Base-by-base conservation (phyloP, 2,797 vertebrate genomes). In the Australoheros facetus region DNA sequence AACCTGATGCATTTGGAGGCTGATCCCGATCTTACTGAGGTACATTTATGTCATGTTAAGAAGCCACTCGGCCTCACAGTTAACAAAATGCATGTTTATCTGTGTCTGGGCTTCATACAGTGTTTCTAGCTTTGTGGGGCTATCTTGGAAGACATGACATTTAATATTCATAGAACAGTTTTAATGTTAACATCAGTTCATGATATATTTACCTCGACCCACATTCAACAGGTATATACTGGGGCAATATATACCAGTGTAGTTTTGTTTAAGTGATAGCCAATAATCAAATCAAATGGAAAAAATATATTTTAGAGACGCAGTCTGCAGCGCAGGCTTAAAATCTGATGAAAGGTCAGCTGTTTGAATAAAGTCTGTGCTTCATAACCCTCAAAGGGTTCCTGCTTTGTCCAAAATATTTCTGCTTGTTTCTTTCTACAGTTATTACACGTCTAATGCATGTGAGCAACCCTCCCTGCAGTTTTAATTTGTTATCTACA, bases 1-100 rank as follows among this genome's bases (percentile, higher is more conserved):
- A 96, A 95, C 95, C 90, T 84, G 81, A 90, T 94, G 90, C 74
- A 81, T 93, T 95, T 95, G 92, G 93, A 94, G 92, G 93, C 88
- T 91, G 92, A 92, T 94, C 90, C 91, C 85, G 91, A 93, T 84
- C 85, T 93, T 85, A 91, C 95, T 89, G 92, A 96, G 93, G 94
- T 96, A 95, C 56, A 87, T 92, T 85, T 81, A 73, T 86, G 85
- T 88, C 57, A 37, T 13, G 71, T 85, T 66, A 64, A 48, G 17
- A 71, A 81, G 78, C 72, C 56, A 11, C 34, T 75, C 1, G 5
- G 14, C 77, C 19, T 82, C 32, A 37, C 21, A 30, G 80, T 83
- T 74, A 87, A 90, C 79, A 71, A 54, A 66, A 34, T 80, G 56
- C 91, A 90, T 87, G 85, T 80, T 39, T n/a, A 51, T 75, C 16